Base-by-base conservation (phyloP, 2,797 vertebrate genomes). In the Typhlichthys subterraneus region DNA sequence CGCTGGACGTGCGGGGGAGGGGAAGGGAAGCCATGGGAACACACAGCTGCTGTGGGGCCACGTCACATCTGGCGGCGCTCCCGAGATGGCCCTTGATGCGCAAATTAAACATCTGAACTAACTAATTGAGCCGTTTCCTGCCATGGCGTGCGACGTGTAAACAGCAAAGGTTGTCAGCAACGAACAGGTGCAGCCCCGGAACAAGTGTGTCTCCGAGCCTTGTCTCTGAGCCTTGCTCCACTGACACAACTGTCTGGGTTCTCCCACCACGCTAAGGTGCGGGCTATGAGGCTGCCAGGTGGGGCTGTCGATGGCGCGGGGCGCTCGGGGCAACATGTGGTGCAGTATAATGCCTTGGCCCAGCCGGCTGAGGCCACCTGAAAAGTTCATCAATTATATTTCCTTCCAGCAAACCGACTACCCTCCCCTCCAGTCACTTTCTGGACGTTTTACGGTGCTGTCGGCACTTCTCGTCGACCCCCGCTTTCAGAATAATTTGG, bases 131-230 rank as follows among this genome's bases (percentile, higher is more conserved):
- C 69, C 19, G 50, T 82, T 83, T 85, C 73, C 72, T 38, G 33
- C 29, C 63, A 62, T 70, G 73, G 79, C 68, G 66, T 84, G 82
- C 85, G 82, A 81, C 79, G 77, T 79, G 79, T 72, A 70, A 81
- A 84, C 77, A 66, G 59, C 65, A 11, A 4, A 58, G 76, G 72
- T 72, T 0, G 52, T 38, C 69, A 48, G 11, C 6, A 12, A 6
- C 53, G 70, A 88, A 67, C 86, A 87, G 87, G 88, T 86, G 86
- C 85, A 75, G 73, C 80, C 82, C 78, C 83, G 66, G 56, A 82
- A 82, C 81, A 83, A 81, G 83, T 85, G 77, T 66, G 68, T 79
- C 72, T 80, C 67, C 69, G 73, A 74, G 81, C 70, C 65, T 80
- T 51, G 68, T 79, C 72, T 80, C 67, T 67, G 73, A 72, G 81